phyloP scores from a whole-genome alignment of 1,140 invertebrate species.

The Zaprionus ornatus region DNA sequence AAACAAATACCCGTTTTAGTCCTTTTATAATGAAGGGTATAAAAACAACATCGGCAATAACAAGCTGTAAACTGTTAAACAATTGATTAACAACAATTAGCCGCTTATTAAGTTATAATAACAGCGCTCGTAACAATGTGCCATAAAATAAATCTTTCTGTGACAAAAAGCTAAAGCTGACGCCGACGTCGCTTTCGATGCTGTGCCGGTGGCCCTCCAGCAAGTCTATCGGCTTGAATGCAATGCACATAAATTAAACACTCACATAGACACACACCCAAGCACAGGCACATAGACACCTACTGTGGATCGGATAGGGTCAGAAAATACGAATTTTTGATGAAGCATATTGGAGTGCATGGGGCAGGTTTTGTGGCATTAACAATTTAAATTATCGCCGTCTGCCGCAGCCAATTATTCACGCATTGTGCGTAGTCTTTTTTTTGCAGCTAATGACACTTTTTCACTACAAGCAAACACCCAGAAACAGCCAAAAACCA shows the following conservation, averaged over 20 bases:
- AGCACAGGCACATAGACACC: neutral
- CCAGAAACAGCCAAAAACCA: constrained; percentile 3
- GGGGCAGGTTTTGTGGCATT: constrained; percentile 34
- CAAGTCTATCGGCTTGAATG: constrained; percentile 68
- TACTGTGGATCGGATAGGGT: constrained; percentile 12
- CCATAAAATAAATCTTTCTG: constrained; percentile 49
- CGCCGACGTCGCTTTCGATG: neutral
- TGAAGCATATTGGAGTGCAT: constrained; percentile 16
- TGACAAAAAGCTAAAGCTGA: constrained; percentile 62
- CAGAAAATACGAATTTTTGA: constrained; percentile 30
- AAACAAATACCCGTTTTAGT: neutral
- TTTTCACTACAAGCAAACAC: constrained; percentile 7
- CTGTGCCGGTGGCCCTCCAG: neutral
- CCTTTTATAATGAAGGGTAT: neutral
- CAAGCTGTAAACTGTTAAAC: constrained; percentile 78
- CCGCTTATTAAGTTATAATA: constrained; percentile 82
- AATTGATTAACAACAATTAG: constrained; percentile 83
- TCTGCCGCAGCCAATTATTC: constrained; percentile 57
- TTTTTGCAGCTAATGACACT: constrained; percentile 44
- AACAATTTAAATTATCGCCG: constrained; percentile 53
- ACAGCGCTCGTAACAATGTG: constrained; percentile 54
- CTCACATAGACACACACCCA: neutral
- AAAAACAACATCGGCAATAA: constrained; percentile 50
- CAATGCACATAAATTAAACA: constrained; percentile 62
- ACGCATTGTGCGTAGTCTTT: constrained; percentile 51